Evolutionary conservation across 64 coral and sea anemone genomes (phyloP), one percentile per base, ranked within the genome.

Genomic region (Hydrozoanthus tunicans): DNA sequence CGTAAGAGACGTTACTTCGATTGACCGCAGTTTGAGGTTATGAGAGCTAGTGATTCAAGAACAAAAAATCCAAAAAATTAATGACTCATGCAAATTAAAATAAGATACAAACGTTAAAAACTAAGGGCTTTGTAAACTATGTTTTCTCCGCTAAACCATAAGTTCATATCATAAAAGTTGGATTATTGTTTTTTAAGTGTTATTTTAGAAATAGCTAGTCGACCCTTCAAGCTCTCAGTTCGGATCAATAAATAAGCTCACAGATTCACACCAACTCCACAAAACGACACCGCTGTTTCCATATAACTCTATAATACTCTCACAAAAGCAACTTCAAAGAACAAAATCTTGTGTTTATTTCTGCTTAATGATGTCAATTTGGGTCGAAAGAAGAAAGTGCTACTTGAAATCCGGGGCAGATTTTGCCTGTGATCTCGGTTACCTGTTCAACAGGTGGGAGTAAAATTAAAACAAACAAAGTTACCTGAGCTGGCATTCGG

Each of bases 371-470:
- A 54, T 86, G 52, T 73, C 24, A 12, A 32, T 12, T 27, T 60
- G 56, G 25, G 8, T 51, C 11, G 53, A 88, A 75, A 32, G 24
- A 88, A 59, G 5, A 60, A 15, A 7, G 84, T 25, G 69, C 24
- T 43, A 59, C 24, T 88, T 88, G 84, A 88, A 88, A 88, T 75
- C 84, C 56, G 84, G 84, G 84, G 5, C 68, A 88, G 84, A 67
- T 72, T 6, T 70, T 9, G 56, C 56, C 6, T 7, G 69, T 43
- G 55, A 72, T 9, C 27, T 73, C 6, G 24, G 55, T 3, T 11
- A 75, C 84, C 68, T 24, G 84, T 72, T 88, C 4, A n/a, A 60
- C 84, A 88, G 84, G 84, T 88, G 55, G 25, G 11, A 6, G 0
- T 59, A 56, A 12, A 74, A 59, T 60, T 70, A 72, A 73, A 43